Base-by-base conservation (phyloP, 2,113 vertebrate species). In the Mesocricetus auratus region DNA sequence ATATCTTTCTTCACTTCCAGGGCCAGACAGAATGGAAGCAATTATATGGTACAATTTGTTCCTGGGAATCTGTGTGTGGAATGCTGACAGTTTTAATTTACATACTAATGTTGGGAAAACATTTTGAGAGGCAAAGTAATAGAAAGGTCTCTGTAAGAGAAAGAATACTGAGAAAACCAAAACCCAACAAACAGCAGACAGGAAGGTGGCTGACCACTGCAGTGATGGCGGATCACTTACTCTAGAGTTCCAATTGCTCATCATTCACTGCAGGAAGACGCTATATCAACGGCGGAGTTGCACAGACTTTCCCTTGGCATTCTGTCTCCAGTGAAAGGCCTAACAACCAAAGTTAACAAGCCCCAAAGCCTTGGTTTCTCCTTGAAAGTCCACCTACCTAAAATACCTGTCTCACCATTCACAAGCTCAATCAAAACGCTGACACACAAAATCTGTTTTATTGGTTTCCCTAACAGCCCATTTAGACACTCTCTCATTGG, bases 181-280 rank as follows among this genome's bases (percentile, higher is more conserved):
- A n/a, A 91, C 71, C 75, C 42, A 50, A 26, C 4, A 16, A 83
- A 29, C 56, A 82, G 79, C 66, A 68, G 78, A 90, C 91, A 94
- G 94, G 87, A 78, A 89, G 58, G 95, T 95, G 91, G 93, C 95
- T 96, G 53, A 73, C 90, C 45, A 50, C 45, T 86, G 64, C 33
- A 74, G 36, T 81, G 88, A 64, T 15, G 29, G 85, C 47, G 56
- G 89, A 94, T 96, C 95, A 93, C 97, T 98, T 98, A 96, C 97
- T 97, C 98, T 97, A 77, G 92, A 95, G 98, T 96, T 98, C 98
- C 77, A 98, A 81, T 78, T 94, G 90, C 64, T 94, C 97, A 95
- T 96, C 94, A 97, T 0, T 62, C 69, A 96, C 96, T 95, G 96
- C 93, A 98, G 89, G 94, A 96, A 98, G 97, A 96, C 95, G 86